Evolutionary conservation across 2,113 vertebrate species (phyloP), one percentile per base, ranked within the genome.

Genomic region (Pteropus alecto): DNA sequence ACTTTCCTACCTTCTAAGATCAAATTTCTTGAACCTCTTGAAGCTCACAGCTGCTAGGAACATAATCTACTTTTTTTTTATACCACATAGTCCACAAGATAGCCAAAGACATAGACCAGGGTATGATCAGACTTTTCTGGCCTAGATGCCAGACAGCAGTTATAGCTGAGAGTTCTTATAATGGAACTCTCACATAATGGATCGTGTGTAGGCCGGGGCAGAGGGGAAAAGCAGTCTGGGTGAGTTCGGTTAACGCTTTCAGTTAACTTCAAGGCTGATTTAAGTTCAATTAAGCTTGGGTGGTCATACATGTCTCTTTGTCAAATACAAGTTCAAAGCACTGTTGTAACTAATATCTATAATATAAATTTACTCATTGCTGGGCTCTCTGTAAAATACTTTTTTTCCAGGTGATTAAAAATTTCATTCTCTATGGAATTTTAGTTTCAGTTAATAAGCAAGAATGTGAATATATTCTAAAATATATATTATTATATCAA

Each of bases 361-460:
- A 46, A 46, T 18, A 24, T 38, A 71, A 7, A 71, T 88, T 81
- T 78, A 41, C 38, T 58, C 19, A 16, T 56, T 83, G 14, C 51
- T 68, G 5, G 61, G 70, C 51, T 94, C 41, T 91, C 78, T 83
- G 5, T 54, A 76, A 78, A 77, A 60, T 58, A 33, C 81, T 63
- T 83, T 33, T 92, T 88, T 87, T 70, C 81, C 54, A 77, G 60
- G 60, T 67, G 22, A 33, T 87, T 74, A 46, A 67, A 73, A 71
- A 58, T 89, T 82, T 81, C 7, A 77, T 68, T 91, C 68, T 93
- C 8, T 71, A 18, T 63, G 48, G 46, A 33, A 85, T 68, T 92
- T 89, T 87, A 14, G 65, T 86, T 95, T 83, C 58, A 41, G 41
- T 90, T 48, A 92, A 35, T 95, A 81, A 90, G 38, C 48, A 65